These are phyloP conservation scores for Anastrepha obliqua DNA, from an alignment of 1,140 invertebrate species.

Conservation along the genomic window DNA sequence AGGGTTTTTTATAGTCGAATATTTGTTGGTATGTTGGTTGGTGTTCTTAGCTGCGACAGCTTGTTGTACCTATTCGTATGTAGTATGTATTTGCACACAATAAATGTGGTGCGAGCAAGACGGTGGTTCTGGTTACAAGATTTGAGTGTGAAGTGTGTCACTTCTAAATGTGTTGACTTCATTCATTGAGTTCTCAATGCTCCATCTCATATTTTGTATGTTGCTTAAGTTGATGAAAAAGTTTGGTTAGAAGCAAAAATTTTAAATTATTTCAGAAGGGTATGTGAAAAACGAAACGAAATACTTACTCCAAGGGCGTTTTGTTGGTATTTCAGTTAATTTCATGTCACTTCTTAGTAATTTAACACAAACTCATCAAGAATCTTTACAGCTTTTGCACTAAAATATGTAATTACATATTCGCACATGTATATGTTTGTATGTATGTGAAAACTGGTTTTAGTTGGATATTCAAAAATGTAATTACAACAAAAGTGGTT, in stretches of 20 bases:
- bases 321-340: background rate
- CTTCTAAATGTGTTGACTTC: background rate
- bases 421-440: background rate
- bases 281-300: background rate
- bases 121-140: background rate
- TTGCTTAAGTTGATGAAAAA: background rate
- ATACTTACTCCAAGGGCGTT: background rate
- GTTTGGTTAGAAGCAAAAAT: too few relatives aligned
- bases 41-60: background rate
- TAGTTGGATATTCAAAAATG: background rate
- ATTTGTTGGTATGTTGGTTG: constrained; percentile 13
- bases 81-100: too few relatives aligned
- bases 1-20: background rate
- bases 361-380: background rate
- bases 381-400: background rate
- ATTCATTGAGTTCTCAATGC: too few relatives aligned
- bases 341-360: background rate
- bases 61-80: background rate
- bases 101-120: too few relatives aligned
- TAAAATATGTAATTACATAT: too few relatives aligned
- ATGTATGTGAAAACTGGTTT: background rate
- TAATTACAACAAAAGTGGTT: background rate
- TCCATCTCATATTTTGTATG: too few relatives aligned
- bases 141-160: constrained; percentile 8
- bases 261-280: too few relatives aligned